These are phyloP conservation scores for Nomada fabriciana DNA, from an alignment of 2,888 invertebrate genomes.

Conservation along the genomic window DNA sequence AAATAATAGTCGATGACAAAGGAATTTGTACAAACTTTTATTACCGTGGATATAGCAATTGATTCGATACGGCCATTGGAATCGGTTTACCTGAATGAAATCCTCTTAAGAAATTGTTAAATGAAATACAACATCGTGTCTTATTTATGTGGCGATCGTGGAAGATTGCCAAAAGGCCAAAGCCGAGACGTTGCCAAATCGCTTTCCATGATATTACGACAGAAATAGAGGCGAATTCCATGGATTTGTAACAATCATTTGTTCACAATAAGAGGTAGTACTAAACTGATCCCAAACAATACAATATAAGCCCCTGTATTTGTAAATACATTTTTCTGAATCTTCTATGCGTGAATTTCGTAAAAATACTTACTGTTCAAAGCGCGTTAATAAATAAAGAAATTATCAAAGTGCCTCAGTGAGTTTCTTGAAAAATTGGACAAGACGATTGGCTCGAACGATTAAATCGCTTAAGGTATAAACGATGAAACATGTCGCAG, in stretches of 20 bases:
- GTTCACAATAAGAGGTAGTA: conserved; percentile 11
- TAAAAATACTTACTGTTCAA: background rate
- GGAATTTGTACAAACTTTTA: background rate
- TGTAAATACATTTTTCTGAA: background rate
- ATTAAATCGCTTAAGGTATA: background rate
- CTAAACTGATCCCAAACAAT: conserved; percentile 27
- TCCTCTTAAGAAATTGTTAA: conserved; percentile 65
- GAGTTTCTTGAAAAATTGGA: background rate
- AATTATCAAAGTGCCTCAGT: background rate
- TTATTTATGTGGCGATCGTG: conserved; percentile 70
- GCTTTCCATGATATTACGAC: conserved; percentile 69
- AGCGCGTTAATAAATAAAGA: background rate
- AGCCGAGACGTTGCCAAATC: conserved; percentile 74
- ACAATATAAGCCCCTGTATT: background rate
- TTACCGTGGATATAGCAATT: background rate
- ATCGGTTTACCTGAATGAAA: conserved; percentile 53
- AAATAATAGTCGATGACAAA: background rate
- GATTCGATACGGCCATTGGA: conserved; percentile 26
- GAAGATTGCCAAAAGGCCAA: conserved; percentile 70
- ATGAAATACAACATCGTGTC: conserved; percentile 56
- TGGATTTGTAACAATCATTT: conserved; percentile 68
- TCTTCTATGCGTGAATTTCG: background rate
- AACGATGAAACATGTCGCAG: background rate
- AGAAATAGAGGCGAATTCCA: conserved; percentile 74
- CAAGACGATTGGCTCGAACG: background rate